Evolutionary conservation across 2,113 vertebrate genomes (phyloP).

Genomic region (Turnix velox): DNA sequence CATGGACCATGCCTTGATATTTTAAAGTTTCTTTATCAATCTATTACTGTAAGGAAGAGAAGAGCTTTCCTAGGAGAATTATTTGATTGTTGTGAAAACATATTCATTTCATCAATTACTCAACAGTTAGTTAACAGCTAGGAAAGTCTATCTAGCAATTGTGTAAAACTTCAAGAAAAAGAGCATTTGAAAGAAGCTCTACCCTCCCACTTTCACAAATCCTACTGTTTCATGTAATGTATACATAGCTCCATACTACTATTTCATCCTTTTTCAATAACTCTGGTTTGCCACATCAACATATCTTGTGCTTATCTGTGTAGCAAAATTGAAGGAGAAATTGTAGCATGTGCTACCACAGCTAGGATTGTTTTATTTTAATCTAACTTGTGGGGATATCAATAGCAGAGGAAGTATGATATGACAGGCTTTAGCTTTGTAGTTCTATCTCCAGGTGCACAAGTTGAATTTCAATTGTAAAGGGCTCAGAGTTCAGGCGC

Average conservation of each 20-base stretch:
- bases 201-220: background rate
- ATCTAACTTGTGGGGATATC: background rate
- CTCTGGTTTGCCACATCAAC: background rate
- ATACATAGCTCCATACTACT: background rate
- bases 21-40: background rate
- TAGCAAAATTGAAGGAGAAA: background rate
- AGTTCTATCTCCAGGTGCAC: background rate
- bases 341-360: background rate
- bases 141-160: background rate
- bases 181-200: background rate
- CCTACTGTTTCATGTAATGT: background rate
- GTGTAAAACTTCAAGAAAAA: background rate
- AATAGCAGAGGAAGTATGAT: background rate
- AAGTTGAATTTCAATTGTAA: background rate
- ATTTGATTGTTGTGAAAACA: background rate
- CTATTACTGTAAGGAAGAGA: background rate
- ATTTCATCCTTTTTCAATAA: background rate
- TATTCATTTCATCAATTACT: background rate
- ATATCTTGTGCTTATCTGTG: background rate
- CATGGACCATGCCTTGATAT: fast-evolving
- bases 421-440: background rate
- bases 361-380: background rate
- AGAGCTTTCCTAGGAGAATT: background rate
- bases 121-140: background rate
- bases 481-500: background rate